Evolutionary conservation across 2,888 invertebrate genomes (phyloP).

Genomic region (Microctonus aethiopoides): DNA sequence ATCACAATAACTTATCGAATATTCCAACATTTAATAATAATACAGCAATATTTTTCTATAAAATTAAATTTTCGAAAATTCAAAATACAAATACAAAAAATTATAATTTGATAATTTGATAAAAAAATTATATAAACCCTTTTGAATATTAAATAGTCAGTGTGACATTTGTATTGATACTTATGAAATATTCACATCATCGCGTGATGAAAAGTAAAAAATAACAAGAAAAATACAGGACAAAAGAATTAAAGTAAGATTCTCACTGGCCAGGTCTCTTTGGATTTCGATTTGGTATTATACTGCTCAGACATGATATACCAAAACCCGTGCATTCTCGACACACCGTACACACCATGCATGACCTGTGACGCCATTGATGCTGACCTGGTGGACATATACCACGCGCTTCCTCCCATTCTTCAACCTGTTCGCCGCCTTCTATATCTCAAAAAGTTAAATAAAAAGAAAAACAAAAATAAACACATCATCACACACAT

Average conservation of each 20-base stretch:
- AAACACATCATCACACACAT: neutral
- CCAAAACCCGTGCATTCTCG: constrained; percentile 95
- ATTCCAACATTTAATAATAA: no score
- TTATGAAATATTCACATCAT: neutral
- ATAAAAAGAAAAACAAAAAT: neutral
- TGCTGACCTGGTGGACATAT: constrained; percentile 80
- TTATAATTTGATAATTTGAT: no score
- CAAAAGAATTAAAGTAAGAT: constrained; percentile 2
- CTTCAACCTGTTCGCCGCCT: constrained; percentile 67
- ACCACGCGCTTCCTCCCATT: constrained; percentile 70
- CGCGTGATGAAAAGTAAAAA: neutral
- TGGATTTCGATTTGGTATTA: constrained; percentile 82
- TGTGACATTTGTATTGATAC: no score
- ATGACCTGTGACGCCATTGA: constrained; percentile 83
- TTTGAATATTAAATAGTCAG: no score
- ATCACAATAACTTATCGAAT: neutral
- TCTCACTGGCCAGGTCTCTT: constrained; percentile 78
- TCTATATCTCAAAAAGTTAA: constrained; percentile 40
- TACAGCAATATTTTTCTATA: no score
- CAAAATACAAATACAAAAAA: no score
- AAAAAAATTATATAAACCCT: no score
- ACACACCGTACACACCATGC: constrained; percentile 91
- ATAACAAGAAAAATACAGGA: neutral
- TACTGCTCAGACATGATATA: constrained; percentile 81
- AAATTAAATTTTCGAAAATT: no score